phyloP scores from a whole-genome alignment of 2,113 vertebrate species.

The Sphyrna mokarran region DNA sequence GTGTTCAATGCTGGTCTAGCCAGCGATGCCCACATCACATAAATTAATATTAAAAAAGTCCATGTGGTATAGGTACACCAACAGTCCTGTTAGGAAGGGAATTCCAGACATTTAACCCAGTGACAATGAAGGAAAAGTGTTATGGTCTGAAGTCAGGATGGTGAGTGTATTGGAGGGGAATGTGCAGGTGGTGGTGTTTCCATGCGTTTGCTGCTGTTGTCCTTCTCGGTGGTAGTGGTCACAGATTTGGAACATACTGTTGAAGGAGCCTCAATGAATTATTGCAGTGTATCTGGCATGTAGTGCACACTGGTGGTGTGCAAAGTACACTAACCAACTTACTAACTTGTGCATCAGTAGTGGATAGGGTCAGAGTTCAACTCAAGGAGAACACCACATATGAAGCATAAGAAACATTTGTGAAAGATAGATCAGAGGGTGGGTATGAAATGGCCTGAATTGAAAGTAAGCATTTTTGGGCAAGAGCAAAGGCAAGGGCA shows the following conservation, averaged over 20 bases:
- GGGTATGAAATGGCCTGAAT: not conserved
- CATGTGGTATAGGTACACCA: not conserved
- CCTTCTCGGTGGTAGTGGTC: not conserved
- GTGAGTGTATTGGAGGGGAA: not conserved
- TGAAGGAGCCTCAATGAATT: not conserved
- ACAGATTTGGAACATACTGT: not conserved
- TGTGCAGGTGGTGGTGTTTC: not conserved
- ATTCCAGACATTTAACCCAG: not conserved
- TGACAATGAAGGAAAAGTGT: not conserved
- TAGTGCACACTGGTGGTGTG: not conserved
- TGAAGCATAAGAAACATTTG: not conserved
- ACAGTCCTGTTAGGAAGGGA: not conserved
- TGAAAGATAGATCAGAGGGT: not conserved
- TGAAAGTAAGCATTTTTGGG: not conserved
- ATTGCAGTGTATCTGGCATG: not conserved
- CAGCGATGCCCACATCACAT: too few relatives aligned
- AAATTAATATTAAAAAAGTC: too few relatives aligned
- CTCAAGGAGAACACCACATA: not conserved
- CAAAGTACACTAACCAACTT: too few relatives aligned
- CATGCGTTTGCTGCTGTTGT: not conserved
- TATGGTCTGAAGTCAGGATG: not conserved
- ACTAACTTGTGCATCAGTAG: too few relatives aligned
- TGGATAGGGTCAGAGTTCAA: not conserved
- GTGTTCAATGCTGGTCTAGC: too few relatives aligned
- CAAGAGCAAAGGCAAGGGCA: not conserved